Conservation (phyloP, 1,140 invertebrate genomes). For the Macrobrachium rosenbergii region DNA sequence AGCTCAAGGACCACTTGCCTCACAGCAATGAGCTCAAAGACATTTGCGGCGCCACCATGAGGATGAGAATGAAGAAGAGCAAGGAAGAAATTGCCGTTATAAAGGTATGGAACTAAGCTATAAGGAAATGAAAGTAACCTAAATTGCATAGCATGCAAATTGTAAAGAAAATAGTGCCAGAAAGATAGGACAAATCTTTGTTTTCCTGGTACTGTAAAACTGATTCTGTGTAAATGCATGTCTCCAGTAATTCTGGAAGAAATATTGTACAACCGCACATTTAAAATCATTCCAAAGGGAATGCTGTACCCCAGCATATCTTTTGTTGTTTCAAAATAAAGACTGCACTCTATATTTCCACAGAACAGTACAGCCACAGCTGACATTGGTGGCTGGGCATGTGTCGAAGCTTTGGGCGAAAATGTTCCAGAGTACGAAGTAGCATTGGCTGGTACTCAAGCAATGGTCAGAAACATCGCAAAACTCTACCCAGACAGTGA, state of each 20-base stretch:
- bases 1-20: constrained; percentile 13
- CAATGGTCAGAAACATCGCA: constrained; percentile 43
- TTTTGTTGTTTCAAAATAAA: constrained; percentile 1
- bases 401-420: constrained; percentile 25
- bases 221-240: no score
- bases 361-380: constrained; percentile 53
- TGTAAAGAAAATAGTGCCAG: no score
- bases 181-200: no score
- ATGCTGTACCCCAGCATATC: background rate
- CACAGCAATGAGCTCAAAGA: constrained; percentile 16
- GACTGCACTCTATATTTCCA: background rate
- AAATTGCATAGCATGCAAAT: no score
- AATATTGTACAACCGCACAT: no score
- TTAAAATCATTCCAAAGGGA: no score
- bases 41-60: constrained; percentile 25
- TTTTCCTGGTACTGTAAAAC: no score
- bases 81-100: constrained; percentile 47
- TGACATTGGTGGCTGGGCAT: constrained; percentile 39
- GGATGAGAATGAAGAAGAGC: constrained; percentile 57
- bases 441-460: constrained; percentile 37
- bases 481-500: constrained; percentile 41
- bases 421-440: constrained; percentile 51
- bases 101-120: constrained; percentile 19
- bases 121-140: no score
- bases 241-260: no score